Conservation (phyloP, 1,140 invertebrate genomes). For the Thaumatotibia leucotreta region DNA sequence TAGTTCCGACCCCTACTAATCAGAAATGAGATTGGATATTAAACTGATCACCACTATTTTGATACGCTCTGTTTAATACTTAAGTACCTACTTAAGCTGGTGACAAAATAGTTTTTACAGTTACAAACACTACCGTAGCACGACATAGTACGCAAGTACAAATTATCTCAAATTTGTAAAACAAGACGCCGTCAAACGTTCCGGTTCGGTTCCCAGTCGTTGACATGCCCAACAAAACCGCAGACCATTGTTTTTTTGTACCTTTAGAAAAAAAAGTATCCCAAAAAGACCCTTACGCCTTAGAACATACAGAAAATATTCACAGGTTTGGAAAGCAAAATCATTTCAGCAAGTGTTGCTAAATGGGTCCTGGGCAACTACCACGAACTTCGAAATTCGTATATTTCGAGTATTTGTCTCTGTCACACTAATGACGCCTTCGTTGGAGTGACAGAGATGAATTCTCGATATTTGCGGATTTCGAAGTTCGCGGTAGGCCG, state of each 20-base stretch:
- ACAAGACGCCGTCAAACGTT: constrained; percentile 32
- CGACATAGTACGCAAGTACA: background rate
- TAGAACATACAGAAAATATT: background rate
- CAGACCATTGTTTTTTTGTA: constrained; percentile 45
- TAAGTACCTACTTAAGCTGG: too few species aligned
- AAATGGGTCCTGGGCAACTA: too few species aligned
- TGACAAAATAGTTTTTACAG: background rate
- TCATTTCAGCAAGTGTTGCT: background rate
- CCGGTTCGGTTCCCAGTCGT: constrained; percentile 50
- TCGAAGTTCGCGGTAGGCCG: too few species aligned
- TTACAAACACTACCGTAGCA: background rate
- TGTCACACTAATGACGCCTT: too few species aligned
- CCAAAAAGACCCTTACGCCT: background rate
- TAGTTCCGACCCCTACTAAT: too few species aligned
- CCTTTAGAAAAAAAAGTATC: background rate
- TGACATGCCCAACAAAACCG: constrained; percentile 58
- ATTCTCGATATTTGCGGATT: too few species aligned
- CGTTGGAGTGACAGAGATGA: too few species aligned
- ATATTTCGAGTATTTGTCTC: too few species aligned
- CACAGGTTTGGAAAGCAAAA: background rate
- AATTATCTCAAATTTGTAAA: constrained; percentile 18
- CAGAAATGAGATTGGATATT: too few species aligned
- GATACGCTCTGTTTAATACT: too few species aligned
- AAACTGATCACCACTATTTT: too few species aligned
- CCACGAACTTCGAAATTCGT: too few species aligned